Base-by-base conservation (phyloP, 2,113 vertebrate genomes). In the Apteryx mantelli region DNA sequence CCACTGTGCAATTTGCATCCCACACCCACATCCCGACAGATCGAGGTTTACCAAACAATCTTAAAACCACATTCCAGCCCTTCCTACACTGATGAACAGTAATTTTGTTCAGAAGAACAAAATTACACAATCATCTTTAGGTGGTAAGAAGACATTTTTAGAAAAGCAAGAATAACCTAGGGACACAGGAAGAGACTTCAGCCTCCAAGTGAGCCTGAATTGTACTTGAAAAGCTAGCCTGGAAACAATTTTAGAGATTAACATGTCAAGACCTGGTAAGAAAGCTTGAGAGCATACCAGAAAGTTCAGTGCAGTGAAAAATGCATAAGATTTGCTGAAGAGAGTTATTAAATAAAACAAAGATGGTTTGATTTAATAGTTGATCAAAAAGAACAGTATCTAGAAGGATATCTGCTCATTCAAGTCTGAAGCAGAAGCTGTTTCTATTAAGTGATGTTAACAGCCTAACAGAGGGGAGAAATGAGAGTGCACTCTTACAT, bases 1-100 rank as follows among this genome's bases (percentile, higher is more conserved):
- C 40, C 7, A 4, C 2, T 17, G 36, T 30, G 13, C 20, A 38
- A 53, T 58, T 13, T 65, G 30, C 14, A 64, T 52, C 65, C 40
- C 65, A 52, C 16, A 52, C 6, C 46, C 38, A 34, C n/a, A 74
- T 32, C 77, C 26, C 0, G 1, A 55, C 0, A 1, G 60, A 32
- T 34, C 63, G 25, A 58, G 36, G 11, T 70, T 78, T 74, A 52
- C 11, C 46, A 58, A 63, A 69, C 36, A 38, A 68, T 71, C n/a
- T 74, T 44, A 78, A 65, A 60, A 60, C 3, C 30, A 21, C 52
- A 44, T 76, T 53, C 28, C 24, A 53, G 74, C n/a, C 69, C 69
- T 80, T 58, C 64, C 52, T 56, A 73, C 38, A 15, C 0, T 2
- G 30, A 53, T 3, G 36, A 38, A 38, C 36, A 38, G 36, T 38